Evolutionary conservation across 2,888 invertebrate genomes (phyloP).

Genomic region (Bibio marci): DNA sequence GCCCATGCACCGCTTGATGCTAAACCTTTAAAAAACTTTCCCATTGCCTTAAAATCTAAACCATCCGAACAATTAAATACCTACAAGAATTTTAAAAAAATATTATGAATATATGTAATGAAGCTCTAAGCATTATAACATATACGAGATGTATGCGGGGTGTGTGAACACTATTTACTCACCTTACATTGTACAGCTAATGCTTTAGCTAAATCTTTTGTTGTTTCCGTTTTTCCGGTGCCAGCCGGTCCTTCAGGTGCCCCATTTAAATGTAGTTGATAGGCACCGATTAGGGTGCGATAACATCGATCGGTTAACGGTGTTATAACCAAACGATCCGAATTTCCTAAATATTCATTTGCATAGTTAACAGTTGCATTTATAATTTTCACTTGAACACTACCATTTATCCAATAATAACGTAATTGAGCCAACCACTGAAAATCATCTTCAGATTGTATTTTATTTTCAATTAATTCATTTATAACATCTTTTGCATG

Average conservation of each 20-base stretch:
- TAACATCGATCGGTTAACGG: slow-evolving; percentile 48
- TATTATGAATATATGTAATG: no score
- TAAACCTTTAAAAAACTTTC: slow-evolving; percentile 52
- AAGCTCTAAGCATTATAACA: no score
- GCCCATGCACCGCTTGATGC: slow-evolving; percentile 58
- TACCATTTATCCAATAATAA: slow-evolving; percentile 46
- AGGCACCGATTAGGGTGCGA: slow-evolving; percentile 52
- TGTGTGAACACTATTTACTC: no score
- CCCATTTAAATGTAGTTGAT: slow-evolving; percentile 51
- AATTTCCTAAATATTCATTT: slow-evolving; percentile 58
- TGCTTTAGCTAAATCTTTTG: slow-evolving; percentile 84
- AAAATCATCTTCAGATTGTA: slow-evolving; percentile 42
- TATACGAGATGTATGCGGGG: no score
- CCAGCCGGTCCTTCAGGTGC: slow-evolving; percentile 62
- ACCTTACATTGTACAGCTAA: slow-evolving; percentile 71
- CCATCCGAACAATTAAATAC: slow-evolving; percentile 54
- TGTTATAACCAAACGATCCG: slow-evolving; percentile 38
- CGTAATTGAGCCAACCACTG: slow-evolving; percentile 54
- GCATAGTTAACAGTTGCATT: slow-evolving; percentile 49
- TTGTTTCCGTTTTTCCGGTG: slow-evolving; percentile 81
- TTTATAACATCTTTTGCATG: slow-evolving; percentile 51
- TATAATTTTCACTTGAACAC: slow-evolving; percentile 40
- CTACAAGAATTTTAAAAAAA: no score
- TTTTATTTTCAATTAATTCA: slow-evolving; percentile 32
- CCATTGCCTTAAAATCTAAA: slow-evolving; percentile 54